phyloP scores from a whole-genome alignment of 2,888 invertebrate species.

The Hydriomena furcata region DNA sequence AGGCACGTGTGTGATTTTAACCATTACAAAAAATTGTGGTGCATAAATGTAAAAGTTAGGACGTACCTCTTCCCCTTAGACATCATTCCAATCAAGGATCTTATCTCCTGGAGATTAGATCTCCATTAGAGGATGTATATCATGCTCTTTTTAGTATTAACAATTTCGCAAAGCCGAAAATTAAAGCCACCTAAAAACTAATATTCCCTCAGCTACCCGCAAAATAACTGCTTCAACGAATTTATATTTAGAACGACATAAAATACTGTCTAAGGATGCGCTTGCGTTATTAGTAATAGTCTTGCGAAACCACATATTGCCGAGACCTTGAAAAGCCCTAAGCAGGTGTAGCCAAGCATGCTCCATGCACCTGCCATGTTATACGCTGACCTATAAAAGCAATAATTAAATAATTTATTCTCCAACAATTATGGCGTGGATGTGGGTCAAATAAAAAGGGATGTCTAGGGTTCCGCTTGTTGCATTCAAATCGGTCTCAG shows the following conservation, averaged over 20 bases:
- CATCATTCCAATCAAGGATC: too few relatives aligned
- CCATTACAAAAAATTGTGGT: too few relatives aligned
- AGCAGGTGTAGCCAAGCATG: slow-evolving; percentile 68
- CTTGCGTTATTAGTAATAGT: slow-evolving; percentile 15
- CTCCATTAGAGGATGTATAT: too few relatives aligned
- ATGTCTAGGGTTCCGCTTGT: slow-evolving; percentile 45
- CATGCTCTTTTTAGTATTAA: too few relatives aligned
- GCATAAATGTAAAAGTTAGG: too few relatives aligned
- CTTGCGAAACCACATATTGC: slow-evolving; percentile 50
- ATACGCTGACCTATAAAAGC: slow-evolving; percentile 81
- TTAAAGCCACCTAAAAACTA: too few relatives aligned
- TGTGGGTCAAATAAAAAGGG: slow-evolving; percentile 77
- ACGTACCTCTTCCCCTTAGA: too few relatives aligned
- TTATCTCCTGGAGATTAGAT: too few relatives aligned
- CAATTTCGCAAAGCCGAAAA: too few relatives aligned
- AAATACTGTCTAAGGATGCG: slow-evolving; percentile 17
- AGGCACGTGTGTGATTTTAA: too few relatives aligned
- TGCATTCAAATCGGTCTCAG: not conserved
- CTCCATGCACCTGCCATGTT: slow-evolving; percentile 78
- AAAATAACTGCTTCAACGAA: not conserved
- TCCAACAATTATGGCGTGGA: slow-evolving; percentile 70
- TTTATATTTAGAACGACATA: slow-evolving; percentile 25
- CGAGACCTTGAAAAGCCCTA: slow-evolving; percentile 70
- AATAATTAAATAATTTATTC: slow-evolving; percentile 79
- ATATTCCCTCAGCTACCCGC: slow-evolving; percentile 9